Evolutionary conservation across 2,113 vertebrate species (phyloP).

Genomic region (Penelope pileata): DNA sequence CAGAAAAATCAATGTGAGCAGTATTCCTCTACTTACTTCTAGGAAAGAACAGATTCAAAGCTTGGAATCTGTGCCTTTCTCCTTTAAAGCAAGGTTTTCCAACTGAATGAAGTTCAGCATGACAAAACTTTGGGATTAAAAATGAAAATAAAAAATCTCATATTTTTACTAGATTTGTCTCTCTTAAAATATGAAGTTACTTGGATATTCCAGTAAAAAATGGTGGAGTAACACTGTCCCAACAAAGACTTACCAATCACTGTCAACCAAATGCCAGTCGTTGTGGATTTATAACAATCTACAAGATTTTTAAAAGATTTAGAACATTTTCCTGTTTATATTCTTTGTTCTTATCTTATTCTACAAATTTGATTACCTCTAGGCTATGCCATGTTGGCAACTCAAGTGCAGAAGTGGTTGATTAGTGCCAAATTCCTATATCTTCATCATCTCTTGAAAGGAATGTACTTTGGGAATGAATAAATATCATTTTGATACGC

Average conservation of each 20-base stretch:
- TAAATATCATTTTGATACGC: neutral
- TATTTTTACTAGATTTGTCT: rapidly evolving
- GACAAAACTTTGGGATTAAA: neutral
- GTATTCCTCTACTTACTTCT: neutral
- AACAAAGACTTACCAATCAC: neutral
- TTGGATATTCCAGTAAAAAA: neutral
- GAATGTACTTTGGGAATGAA: neutral
- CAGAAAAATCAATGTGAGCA: neutral
- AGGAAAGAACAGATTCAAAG: neutral
- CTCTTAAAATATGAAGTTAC: neutral
- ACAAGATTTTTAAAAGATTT: neutral
- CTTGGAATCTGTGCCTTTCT: neutral
- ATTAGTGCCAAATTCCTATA: neutral
- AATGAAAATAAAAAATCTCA: neutral
- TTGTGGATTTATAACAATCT: neutral
- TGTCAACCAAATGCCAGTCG: neutral
- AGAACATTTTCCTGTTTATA: neutral
- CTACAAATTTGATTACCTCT: neutral
- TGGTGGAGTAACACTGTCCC: neutral
- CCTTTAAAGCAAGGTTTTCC: neutral
- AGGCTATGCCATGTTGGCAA: neutral
- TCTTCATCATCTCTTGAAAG: neutral
- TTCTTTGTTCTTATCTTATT: neutral
- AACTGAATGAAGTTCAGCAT: neutral
- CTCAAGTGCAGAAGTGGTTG: neutral